Evolutionary conservation across 1,140 invertebrate species (phyloP).

Genomic region (Sinonovacula constricta): DNA sequence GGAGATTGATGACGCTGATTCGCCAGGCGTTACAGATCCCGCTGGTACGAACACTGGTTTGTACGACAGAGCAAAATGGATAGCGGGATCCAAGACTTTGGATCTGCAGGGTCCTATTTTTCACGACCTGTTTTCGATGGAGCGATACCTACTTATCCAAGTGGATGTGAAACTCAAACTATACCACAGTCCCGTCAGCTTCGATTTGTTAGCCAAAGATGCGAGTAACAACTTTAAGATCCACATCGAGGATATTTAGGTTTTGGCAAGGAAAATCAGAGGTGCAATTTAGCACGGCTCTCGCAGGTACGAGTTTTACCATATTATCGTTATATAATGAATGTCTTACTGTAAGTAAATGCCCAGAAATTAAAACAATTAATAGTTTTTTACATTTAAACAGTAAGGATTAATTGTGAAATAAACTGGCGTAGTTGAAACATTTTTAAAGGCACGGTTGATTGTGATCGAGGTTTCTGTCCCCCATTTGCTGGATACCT

Average conservation of each 20-base stretch:
- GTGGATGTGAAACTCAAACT: constrained; percentile 23
- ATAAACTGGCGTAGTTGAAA: neutral
- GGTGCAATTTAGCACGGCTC: neutral
- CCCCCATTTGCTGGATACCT: no score
- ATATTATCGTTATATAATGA: constrained; percentile 6
- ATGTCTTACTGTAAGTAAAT: constrained; percentile 8
- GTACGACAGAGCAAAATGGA: neutral
- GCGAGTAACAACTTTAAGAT: neutral
- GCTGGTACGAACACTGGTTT: constrained; percentile 6
- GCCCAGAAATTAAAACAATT: neutral
- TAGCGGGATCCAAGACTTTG: neutral
- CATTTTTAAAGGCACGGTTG: neutral
- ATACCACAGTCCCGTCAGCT: neutral
- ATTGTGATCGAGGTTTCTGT: neutral
- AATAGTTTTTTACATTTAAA: constrained; percentile 8
- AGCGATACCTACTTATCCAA: constrained; percentile 21
- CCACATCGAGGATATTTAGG: constrained; percentile 12
- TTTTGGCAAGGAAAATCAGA: constrained; percentile 3
- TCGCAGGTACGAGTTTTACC: neutral
- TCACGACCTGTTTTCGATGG: constrained; percentile 25
- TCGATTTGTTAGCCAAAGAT: neutral
- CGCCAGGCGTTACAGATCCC: constrained; percentile 8
- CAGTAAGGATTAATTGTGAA: neutral
- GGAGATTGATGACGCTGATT: constrained; percentile 1
- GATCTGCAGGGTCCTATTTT: constrained; percentile 20